Percentiles rank a stretch among this genome's conserved stretches.
phyloP scores from a whole-genome alignment of 2,797 vertebrate genomes.

The Platalea minor region DNA sequence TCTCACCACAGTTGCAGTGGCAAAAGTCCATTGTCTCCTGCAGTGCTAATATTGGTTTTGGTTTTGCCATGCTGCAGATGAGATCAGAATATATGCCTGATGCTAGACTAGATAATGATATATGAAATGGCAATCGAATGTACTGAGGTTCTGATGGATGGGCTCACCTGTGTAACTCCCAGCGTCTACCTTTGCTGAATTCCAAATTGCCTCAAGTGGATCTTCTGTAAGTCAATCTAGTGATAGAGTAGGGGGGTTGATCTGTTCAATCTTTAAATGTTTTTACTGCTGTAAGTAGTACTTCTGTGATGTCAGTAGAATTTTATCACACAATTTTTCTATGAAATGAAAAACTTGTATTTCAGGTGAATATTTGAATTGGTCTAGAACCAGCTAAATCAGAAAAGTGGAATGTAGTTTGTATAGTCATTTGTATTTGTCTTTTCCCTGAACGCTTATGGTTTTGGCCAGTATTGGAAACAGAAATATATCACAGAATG shows the following conservation, averaged over 20 bases:
- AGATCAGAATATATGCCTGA: background rate
- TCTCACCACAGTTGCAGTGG: background rate
- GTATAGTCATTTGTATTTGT: background rate
- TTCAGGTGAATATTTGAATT: background rate
- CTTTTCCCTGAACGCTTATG: background rate
- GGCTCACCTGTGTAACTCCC: background rate
- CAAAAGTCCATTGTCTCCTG: background rate
- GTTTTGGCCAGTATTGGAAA: background rate
- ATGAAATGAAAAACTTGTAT: fast-evolving
- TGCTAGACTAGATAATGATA: background rate
- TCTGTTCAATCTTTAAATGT: background rate
- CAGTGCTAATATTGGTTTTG: background rate
- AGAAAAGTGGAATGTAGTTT: background rate
- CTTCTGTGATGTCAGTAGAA: background rate
- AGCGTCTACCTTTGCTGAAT: background rate
- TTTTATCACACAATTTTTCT: background rate
- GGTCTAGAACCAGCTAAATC: background rate
- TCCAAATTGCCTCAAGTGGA: background rate
- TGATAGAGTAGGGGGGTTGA: background rate
- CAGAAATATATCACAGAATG: background rate
- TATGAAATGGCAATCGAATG: background rate
- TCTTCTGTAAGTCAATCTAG: background rate
- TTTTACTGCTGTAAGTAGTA: background rate
- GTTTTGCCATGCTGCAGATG: background rate
- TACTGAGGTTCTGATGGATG: background rate